Conservation (phyloP, 2,888 invertebrate genomes). For the Gibbula magus region DNA sequence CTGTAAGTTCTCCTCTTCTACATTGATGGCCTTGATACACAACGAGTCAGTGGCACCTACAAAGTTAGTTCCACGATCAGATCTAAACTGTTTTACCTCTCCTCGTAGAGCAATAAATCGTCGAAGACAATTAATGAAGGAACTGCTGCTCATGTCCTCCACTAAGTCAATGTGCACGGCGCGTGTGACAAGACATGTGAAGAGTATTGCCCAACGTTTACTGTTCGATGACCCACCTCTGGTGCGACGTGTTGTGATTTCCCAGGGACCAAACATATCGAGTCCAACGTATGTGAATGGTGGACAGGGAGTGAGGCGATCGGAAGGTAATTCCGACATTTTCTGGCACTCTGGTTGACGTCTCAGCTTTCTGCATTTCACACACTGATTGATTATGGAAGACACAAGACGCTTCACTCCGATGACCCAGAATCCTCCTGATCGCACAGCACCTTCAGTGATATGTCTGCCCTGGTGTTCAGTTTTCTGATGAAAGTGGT, state of each 20-base stretch:
- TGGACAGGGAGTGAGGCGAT: not conserved
- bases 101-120: not conserved
- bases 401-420: not conserved
- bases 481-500: not conserved
- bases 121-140: not conserved
- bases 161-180: not conserved
- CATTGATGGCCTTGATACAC: not conserved
- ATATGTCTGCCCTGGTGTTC: not conserved
- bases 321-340: not conserved
- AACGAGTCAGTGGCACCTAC: not conserved
- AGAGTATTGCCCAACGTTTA: not conserved
- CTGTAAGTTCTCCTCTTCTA: not conserved
- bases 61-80: constrained; percentile 28
- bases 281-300: not conserved
- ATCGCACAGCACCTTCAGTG: not conserved
- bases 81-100: constrained; percentile 8
- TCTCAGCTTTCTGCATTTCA: not conserved
- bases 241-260: not conserved
- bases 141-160: not conserved
- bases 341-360: not conserved
- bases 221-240: not conserved
- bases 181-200: not conserved
- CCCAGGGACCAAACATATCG: not conserved
- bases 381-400: too few species aligned
- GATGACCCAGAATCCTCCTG: not conserved